Conservation (phyloP, 2,113 vertebrate species). For the Alethe castanea region DNA sequence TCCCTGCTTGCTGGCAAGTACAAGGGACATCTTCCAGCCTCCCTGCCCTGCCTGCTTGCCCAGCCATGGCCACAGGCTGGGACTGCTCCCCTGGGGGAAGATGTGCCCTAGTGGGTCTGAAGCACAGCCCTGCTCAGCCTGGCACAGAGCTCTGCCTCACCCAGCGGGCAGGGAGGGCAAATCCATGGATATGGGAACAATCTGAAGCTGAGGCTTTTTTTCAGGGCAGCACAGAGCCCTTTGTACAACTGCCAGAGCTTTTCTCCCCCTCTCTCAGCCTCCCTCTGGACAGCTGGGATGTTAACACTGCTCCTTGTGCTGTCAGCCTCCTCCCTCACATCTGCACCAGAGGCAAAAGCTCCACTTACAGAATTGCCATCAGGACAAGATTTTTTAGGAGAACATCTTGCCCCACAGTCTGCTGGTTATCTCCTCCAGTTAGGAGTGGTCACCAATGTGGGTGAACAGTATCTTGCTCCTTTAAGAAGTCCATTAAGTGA, state of each 20-base stretch:
- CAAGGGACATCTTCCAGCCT: fast-evolving
- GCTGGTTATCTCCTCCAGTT: neutral
- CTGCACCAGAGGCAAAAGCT: neutral
- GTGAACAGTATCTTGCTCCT: neutral
- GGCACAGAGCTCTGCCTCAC: neutral
- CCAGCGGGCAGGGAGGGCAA: neutral
- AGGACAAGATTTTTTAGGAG: neutral
- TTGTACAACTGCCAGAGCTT: neutral
- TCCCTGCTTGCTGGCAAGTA: neutral
- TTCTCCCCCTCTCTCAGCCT: neutral
- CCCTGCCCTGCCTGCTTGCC: neutral
- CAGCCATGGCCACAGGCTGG: neutral
- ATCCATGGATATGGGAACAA: neutral
- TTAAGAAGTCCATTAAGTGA: neutral
- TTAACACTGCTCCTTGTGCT: neutral
- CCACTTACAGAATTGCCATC: neutral
- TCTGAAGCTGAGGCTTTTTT: neutral
- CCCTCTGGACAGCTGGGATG: neutral
- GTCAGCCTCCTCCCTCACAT: neutral
- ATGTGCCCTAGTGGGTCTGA: neutral
- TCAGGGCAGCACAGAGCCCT: neutral
- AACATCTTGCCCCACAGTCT: neutral
- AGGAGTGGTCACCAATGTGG: neutral
- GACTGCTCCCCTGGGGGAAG: neutral
- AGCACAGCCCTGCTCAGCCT: neutral